Conservation (phyloP, 2,888 invertebrate species). For the Apotomis betuletana region DNA sequence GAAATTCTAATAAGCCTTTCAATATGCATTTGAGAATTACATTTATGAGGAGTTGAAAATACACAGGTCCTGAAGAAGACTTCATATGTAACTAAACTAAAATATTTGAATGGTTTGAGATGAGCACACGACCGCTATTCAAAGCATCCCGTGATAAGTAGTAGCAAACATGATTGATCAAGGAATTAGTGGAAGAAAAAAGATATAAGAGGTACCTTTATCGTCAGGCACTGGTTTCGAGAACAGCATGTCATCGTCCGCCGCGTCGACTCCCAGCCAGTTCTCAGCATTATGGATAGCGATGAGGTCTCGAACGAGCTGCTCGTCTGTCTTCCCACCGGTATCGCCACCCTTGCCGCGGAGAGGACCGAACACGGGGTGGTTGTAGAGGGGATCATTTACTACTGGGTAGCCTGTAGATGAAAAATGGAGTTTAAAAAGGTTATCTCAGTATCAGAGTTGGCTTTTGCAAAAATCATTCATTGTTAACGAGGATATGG, state of each 20-base stretch:
- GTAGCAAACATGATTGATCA: too few species aligned
- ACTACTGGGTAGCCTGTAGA: constrained; percentile 95
- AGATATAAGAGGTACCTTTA: constrained; percentile 65
- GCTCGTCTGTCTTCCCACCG: constrained; percentile 94
- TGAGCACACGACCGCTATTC: too few species aligned
- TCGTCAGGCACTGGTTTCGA: constrained; percentile 89
- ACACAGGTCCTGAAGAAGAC: too few species aligned
- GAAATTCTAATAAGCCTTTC: too few species aligned
- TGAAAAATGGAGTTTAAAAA: not conserved
- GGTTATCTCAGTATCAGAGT: too few species aligned
- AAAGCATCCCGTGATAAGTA: too few species aligned
- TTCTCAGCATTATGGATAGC: constrained; percentile 97
- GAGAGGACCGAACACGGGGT: constrained; percentile 96
- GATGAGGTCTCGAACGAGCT: constrained; percentile 93
- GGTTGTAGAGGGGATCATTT: constrained; percentile 98
- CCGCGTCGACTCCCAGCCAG: constrained; percentile 96
- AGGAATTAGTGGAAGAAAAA: not conserved
- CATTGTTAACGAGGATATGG: too few species aligned
- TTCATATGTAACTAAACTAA: too few species aligned
- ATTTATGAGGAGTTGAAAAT: too few species aligned
- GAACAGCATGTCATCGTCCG: constrained; percentile 93
- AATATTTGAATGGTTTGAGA: too few species aligned
- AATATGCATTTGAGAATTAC: too few species aligned
- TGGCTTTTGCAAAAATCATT: too few species aligned
- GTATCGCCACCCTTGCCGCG: constrained; percentile 95